Evolutionary conservation across 2,888 invertebrate genomes (phyloP).

Genomic region (Drosophila nr. fundita): DNA sequence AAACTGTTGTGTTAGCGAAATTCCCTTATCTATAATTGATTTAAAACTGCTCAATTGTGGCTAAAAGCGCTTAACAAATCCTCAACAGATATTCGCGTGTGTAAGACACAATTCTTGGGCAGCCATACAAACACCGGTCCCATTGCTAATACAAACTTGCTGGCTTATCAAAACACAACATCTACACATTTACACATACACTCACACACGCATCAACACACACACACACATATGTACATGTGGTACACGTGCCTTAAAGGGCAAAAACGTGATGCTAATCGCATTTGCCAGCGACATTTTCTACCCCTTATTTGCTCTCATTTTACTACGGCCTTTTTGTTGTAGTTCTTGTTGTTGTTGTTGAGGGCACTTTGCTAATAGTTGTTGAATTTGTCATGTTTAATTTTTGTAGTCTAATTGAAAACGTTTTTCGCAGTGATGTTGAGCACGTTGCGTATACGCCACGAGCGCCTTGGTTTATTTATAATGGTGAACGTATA

Average conservation of each 20-base stretch:
- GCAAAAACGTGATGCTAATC: slow-evolving; percentile 62
- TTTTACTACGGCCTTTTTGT: slow-evolving; percentile 16
- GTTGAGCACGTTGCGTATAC: slow-evolving; percentile 35
- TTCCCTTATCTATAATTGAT: slow-evolving; percentile 23
- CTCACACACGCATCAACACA: slow-evolving; percentile 8
- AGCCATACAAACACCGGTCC: slow-evolving; percentile 62
- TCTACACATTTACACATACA: slow-evolving; percentile 31
- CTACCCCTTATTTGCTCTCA: slow-evolving; percentile 16
- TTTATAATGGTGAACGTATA: slow-evolving; percentile 36
- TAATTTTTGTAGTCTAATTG: slow-evolving; percentile 50
- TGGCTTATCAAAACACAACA: slow-evolving; percentile 71
- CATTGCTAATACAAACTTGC: slow-evolving; percentile 56
- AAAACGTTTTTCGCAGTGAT: slow-evolving; percentile 33
- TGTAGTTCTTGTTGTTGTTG: neutral
- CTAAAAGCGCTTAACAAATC: slow-evolving; percentile 24
- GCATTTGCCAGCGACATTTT: slow-evolving; percentile 62
- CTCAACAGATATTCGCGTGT: slow-evolving; percentile 30
- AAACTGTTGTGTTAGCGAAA: slow-evolving; percentile 20
- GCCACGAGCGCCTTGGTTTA: slow-evolving; percentile 1
- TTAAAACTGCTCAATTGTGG: slow-evolving; percentile 31
- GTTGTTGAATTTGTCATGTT: slow-evolving; percentile 27
- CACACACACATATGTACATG: slow-evolving; percentile 9
- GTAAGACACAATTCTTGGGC: slow-evolving; percentile 22
- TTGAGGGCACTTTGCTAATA: slow-evolving; percentile 14
- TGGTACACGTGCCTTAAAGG: slow-evolving; percentile 54